A percentile compares a stretch with the other conserved stretches of the same genome.
phyloP scores from a whole-genome alignment of 53 echinoderm and acorn worm species.

The Astropecten irregularis region DNA sequence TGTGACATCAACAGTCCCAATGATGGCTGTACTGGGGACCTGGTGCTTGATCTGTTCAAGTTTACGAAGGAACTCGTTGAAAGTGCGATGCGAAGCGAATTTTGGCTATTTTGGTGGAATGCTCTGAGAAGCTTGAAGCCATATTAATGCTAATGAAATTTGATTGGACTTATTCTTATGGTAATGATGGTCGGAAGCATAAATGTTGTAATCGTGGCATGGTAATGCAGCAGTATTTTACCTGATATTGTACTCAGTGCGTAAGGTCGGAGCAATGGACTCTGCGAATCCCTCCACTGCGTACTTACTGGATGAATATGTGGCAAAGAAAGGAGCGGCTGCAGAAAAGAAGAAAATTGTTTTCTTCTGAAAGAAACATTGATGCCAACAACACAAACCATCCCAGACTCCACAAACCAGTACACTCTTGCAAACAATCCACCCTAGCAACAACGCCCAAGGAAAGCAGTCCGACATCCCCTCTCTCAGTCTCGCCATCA shows the following conservation, averaged over 20 bases:
- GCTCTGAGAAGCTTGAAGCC: too few relatives aligned
- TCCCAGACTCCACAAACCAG: not conserved
- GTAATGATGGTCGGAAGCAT: not conserved
- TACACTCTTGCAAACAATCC: not conserved
- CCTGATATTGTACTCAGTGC: conserved; percentile 17
- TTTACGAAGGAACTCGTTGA: too few relatives aligned
- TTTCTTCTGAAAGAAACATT: not conserved
- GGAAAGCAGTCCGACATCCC: too few relatives aligned
- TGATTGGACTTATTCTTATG: not conserved
- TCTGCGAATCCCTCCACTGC: conserved; percentile 31
- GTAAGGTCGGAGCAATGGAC: conserved; percentile 20
- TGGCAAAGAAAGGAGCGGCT: conserved; percentile 15
- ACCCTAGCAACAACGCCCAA: too few relatives aligned
- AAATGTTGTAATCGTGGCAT: not conserved
- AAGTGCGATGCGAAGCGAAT: too few relatives aligned
- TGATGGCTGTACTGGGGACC: too few relatives aligned
- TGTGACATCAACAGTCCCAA: too few relatives aligned
- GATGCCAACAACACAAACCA: not conserved
- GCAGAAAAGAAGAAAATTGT: not conserved
- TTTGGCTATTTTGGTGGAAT: too few relatives aligned
- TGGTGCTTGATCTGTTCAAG: too few relatives aligned
- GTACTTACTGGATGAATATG: conserved; percentile 10
- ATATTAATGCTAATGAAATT: too few relatives aligned
- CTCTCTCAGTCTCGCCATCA: too few relatives aligned
- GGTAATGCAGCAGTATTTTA: not conserved